Evolutionary conservation across 1,140 invertebrate genomes (phyloP).

Genomic region (Oreohelix idahoensis): DNA sequence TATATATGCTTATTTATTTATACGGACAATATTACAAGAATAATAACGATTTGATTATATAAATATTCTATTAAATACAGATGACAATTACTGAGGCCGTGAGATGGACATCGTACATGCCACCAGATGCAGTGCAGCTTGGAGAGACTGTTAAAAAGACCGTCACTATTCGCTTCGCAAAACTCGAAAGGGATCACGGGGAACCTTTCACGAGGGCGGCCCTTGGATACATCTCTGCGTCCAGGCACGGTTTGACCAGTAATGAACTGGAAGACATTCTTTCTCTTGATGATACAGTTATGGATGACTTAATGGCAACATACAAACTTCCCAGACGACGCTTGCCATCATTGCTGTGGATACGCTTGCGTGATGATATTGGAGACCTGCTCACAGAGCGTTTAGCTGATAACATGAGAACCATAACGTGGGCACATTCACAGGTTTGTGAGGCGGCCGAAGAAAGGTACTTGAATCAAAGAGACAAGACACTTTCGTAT

Average conservation of each 20-base stretch:
- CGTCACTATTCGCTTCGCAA: conserved; percentile 76
- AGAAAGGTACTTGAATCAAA: conserved; percentile 75
- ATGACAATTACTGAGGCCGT: conserved; percentile 64
- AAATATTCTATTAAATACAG: too few species aligned
- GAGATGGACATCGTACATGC: conserved; percentile 63
- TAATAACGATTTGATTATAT: too few species aligned
- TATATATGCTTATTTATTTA: too few species aligned
- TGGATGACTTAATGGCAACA: conserved; percentile 72
- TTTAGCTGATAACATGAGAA: conserved; percentile 76
- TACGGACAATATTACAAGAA: conserved; percentile 64
- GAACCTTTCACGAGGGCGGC: conserved; percentile 75
- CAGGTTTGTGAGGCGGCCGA: conserved; percentile 75
- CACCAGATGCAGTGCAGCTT: conserved; percentile 56
- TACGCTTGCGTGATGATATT: conserved; percentile 79
- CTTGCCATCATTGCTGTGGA: conserved; percentile 79
- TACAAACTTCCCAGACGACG: conserved; percentile 71
- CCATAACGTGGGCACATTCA: conserved; percentile 79
- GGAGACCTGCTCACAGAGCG: conserved; percentile 80
- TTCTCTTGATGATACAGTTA: conserved; percentile 81
- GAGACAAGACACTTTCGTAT: conserved; percentile 72
- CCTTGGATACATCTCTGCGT: conserved; percentile 80
- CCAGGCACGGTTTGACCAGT: conserved; percentile 82
- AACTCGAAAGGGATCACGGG: conserved; percentile 80
- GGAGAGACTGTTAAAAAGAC: conserved; percentile 63
- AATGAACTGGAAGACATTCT: conserved; percentile 84